phyloP scores from a whole-genome alignment of 2,113 vertebrate species.

The Noctilio leporinus region DNA sequence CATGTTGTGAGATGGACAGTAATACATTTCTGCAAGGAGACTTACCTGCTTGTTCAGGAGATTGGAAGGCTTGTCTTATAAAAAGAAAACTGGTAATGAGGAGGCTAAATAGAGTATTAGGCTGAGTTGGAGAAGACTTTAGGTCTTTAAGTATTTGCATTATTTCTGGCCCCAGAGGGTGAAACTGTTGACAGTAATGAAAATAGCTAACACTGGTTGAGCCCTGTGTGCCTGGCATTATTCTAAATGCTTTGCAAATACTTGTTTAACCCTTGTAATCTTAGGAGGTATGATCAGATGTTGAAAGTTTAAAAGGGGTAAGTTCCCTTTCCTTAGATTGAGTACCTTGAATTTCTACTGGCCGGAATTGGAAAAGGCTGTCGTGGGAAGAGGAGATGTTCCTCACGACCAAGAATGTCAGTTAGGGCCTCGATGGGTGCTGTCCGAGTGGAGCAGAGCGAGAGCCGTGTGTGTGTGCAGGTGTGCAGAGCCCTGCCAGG shows the following conservation, averaged over 20 bases:
- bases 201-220: not conserved
- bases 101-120: not conserved
- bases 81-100: not conserved
- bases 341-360: not conserved
- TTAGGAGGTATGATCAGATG: not conserved
- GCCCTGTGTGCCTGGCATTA: not conserved
- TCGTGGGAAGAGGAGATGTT: not conserved
- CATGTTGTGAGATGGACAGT: not conserved
- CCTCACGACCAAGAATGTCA: not conserved
- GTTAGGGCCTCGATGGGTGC: not conserved
- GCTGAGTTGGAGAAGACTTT: not conserved
- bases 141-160: not conserved
- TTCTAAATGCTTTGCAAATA: not conserved
- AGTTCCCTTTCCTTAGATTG: not conserved
- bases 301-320: not conserved
- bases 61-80: not conserved
- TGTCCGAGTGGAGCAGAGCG: not conserved
- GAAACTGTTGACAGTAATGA: not conserved
- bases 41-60: not conserved
- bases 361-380: not conserved
- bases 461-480: not conserved
- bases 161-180: not conserved
- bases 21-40: not conserved
- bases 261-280: not conserved
- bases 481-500: not conserved